A percentile compares a stretch with the other conserved stretches of the same genome.
Conservation (phyloP, 1,140 invertebrate genomes). For the Eriosoma lanigerum region DNA sequence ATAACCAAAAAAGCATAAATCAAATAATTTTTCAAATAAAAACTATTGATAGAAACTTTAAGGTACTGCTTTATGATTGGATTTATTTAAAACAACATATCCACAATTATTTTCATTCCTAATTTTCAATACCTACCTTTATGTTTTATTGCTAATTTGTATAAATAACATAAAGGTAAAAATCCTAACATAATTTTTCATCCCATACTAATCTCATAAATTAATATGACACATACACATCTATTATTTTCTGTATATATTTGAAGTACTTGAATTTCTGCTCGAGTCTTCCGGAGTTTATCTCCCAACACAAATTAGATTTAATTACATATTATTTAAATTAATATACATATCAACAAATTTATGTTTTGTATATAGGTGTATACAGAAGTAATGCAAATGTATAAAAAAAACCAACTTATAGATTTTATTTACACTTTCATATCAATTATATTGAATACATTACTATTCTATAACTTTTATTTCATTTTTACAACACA, state of each 20-base stretch:
- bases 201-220: no score
- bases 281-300: slow-evolving; percentile 38
- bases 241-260: slow-evolving; percentile 8
- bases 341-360: neutral
- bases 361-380: neutral
- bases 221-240: neutral
- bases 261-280: slow-evolving; percentile 22
- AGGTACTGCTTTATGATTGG: neutral
- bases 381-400: slow-evolving; percentile 1
- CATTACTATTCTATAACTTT: slow-evolving; percentile 27
- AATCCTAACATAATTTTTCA: neutral
- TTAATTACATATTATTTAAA: neutral
- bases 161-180: slow-evolving; percentile 17
- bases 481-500: slow-evolving; percentile 36
- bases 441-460: slow-evolving; percentile 25
- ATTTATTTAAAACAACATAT: neutral
- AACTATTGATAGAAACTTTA: neutral
- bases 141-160: slow-evolving; percentile 10
- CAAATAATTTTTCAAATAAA: neutral
- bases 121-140: slow-evolving; percentile 17
- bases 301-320: slow-evolving; percentile 4
- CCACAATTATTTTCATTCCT: neutral
- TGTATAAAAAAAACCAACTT: slow-evolving; percentile 27
- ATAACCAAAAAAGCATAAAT: no score
- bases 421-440: slow-evolving; percentile 36